Evolutionary conservation across 2,888 invertebrate genomes (phyloP).

Genomic region (Cephus pulcher): DNA sequence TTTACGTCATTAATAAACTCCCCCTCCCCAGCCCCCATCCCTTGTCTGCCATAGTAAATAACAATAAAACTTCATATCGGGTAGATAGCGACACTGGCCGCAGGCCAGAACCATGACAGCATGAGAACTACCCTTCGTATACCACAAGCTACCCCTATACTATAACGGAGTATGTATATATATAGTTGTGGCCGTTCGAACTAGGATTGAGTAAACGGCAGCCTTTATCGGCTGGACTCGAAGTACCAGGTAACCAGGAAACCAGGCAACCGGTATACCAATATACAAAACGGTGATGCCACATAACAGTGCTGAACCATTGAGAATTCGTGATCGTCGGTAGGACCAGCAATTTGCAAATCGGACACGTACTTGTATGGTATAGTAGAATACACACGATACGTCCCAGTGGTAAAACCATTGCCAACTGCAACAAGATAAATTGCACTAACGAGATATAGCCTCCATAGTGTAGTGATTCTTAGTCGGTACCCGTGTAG

Average conservation of each 20-base stretch:
- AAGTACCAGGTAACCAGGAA: neutral
- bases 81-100: constrained; percentile 55
- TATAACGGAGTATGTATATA: constrained; percentile 17
- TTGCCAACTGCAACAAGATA: neutral
- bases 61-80: constrained; percentile 65
- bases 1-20: constrained; percentile 29
- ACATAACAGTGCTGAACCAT: neutral
- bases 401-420: neutral
- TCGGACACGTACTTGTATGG: neutral
- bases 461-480: neutral
- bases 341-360: neutral
- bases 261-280: neutral
- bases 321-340: neutral
- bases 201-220: neutral
- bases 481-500: neutral
- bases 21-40: neutral
- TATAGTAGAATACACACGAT: neutral
- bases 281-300: neutral
- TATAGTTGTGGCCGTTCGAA: constrained; percentile 16
- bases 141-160: constrained; percentile 6
- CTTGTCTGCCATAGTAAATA: constrained; percentile 54
- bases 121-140: neutral
- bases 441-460: neutral
- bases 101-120: constrained; percentile 46
- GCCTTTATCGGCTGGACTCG: neutral